Evolutionary conservation across 2,797 vertebrate genomes (phyloP), one percentile per base, ranked within the genome.

Genomic region (Bufotes viridis): DNA sequence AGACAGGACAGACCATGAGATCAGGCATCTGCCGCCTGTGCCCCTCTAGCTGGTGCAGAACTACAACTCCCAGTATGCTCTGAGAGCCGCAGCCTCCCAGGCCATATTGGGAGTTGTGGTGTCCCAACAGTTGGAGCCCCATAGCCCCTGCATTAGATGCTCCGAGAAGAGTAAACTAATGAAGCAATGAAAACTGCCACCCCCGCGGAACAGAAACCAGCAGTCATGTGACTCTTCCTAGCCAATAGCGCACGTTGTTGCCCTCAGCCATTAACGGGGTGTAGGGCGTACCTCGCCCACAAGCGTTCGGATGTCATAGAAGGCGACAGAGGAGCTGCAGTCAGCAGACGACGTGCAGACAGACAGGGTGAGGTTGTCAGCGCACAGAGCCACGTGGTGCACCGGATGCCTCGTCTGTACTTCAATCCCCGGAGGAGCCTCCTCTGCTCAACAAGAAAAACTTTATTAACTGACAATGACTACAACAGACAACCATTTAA

Each of bases 271-370:
- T 42, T 42, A 42, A 42, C 34, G 42, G 58, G 20, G 22, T 24
- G n/a, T 29, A 69, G 1, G 13, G 9, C 34, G 92, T 92, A 99
- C 98, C 98, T 96, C 95, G 90, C 98, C 98, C n/a, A 97, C 90
- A 90, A 99, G 96, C 0, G 96, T 96, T 18, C 98, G 97, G 78
- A 98, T 94, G 14, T 99, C 98, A 78, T 97, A 99, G 93, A 99
- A 99, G 18, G 94, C 93, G 42, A 99, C 90, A 11, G 92, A 94
- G 91, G 97, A 93, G 0, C 94, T 93, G 0, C 91, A 69, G 57
- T 96, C 96, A 1, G 91, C 91, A 24, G 96, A 96, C 80, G 92
- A 82, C 90, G 97, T 96, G 89, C 97, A 98, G 1, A 97, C 96
- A 0, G 98, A 98, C 57, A 99, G 91, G 0, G 97, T 98, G 76